phyloP scores from a whole-genome alignment of 2,797 vertebrate genomes.

The Arnoldichthys spilopterus region DNA sequence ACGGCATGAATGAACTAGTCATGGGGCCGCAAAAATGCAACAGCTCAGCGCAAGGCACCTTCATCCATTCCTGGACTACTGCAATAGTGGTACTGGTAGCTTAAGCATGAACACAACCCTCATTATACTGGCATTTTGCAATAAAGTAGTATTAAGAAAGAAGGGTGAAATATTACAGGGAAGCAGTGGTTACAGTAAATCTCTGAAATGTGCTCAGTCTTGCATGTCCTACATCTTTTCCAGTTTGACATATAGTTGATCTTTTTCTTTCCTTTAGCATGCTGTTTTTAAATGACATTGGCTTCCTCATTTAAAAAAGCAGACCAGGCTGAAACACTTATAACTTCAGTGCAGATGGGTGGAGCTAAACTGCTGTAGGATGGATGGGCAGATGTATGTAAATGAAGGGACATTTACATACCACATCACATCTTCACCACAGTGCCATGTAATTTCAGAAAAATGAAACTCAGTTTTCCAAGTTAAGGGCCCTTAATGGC shows the following conservation, averaged over 20 bases:
- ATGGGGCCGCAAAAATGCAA: slow-evolving; percentile 46
- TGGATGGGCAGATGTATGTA: too few species aligned
- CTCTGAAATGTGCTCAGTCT: neutral
- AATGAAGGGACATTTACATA: too few species aligned
- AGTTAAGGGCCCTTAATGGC: too few species aligned
- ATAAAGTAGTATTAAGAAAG: neutral
- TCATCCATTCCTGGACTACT: slow-evolving; percentile 1
- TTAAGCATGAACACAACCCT: neutral
- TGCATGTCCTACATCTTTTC: neutral
- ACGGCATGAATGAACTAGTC: slow-evolving; percentile 54
- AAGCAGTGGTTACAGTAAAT: slow-evolving; percentile 4
- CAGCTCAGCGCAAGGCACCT: neutral
- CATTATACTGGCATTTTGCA: slow-evolving; percentile 14
- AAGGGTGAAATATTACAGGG: neutral
- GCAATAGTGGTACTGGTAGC: neutral
- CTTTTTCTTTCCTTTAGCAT: too few species aligned
- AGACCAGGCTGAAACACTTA: too few species aligned
- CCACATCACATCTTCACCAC: too few species aligned
- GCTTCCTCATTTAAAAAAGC: too few species aligned
- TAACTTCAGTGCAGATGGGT: too few species aligned
- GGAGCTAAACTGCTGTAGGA: too few species aligned
- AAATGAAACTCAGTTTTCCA: too few species aligned
- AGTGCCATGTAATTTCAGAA: too few species aligned
- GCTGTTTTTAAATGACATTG: too few species aligned
- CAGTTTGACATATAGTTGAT: neutral